Conservation (phyloP, 2,113 vertebrate genomes). For the Excalfactoria chinensis region DNA sequence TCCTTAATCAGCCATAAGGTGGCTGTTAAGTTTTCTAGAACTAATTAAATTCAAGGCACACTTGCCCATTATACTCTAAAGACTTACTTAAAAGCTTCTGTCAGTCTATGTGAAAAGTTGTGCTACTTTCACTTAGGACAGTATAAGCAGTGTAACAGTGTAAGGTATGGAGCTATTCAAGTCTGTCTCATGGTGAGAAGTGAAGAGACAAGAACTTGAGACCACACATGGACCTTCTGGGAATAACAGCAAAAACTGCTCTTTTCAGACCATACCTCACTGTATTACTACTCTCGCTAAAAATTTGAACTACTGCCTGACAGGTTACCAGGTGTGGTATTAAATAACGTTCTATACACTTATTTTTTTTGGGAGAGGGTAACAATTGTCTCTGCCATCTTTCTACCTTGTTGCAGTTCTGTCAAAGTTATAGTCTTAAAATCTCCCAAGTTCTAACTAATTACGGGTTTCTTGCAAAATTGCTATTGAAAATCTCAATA, state of each 20-base stretch:
- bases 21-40: conserved; percentile 27
- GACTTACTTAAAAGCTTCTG: neutral
- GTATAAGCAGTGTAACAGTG: neutral
- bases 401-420: neutral
- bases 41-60: conserved; percentile 4
- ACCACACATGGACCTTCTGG: neutral
- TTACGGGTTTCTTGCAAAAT: neutral
- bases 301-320: neutral
- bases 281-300: neutral
- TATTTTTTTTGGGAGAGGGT: neutral
- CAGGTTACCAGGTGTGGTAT: neutral
- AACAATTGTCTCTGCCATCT: neutral
- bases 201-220: neutral
- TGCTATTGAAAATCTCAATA: neutral
- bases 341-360: neutral
- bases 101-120: neutral
- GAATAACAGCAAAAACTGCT: neutral
- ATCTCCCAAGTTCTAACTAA: neutral
- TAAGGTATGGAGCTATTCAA: neutral
- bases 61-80: neutral
- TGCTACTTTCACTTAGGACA: neutral
- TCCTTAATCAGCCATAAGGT: conserved; percentile 39
- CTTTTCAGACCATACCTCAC: neutral
- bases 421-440: neutral
- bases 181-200: neutral